A percentile compares a stretch with the other conserved stretches of the same genome.
phyloP scores from a whole-genome alignment of 2,888 invertebrate genomes.

The Polyommatus icarus region DNA sequence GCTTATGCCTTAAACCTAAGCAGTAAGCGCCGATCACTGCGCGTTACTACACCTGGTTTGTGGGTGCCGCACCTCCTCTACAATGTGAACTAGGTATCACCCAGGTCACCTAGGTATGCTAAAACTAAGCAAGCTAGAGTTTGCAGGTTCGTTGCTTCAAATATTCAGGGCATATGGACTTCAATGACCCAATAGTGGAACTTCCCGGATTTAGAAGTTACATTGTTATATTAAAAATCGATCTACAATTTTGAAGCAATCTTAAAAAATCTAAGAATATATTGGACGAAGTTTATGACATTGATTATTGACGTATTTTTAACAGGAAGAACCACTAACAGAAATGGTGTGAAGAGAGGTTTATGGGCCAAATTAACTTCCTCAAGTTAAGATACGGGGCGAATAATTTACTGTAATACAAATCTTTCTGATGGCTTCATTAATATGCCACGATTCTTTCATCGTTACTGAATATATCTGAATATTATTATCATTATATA shows the following conservation, averaged over 20 bases:
- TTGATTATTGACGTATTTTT: neutral
- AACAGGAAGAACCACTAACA: neutral
- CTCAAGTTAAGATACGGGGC: neutral
- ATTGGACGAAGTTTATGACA: neutral
- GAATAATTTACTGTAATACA: neutral
- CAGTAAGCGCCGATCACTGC: conserved; percentile 52
- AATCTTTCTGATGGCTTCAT: neutral
- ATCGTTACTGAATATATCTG: no score
- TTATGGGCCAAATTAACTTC: neutral
- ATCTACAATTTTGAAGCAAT: neutral
- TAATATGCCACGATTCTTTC: neutral
- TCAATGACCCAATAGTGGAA: neutral
- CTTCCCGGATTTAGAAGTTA: neutral
- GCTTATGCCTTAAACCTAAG: conserved; percentile 36
- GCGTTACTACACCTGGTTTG: conserved; percentile 59
- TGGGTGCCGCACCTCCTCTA: conserved; percentile 39
- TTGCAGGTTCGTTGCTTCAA: neutral
- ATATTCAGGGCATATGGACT: neutral
- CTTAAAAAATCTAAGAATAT: neutral
- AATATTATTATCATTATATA: no score
- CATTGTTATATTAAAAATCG: neutral
- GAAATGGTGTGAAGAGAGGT: neutral
- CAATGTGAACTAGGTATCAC: neutral
- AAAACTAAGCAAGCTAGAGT: neutral
- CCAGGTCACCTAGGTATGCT: neutral